Evolutionary conservation across 2,888 invertebrate species (phyloP).

Genomic region (Stenichneumon culpator): DNA sequence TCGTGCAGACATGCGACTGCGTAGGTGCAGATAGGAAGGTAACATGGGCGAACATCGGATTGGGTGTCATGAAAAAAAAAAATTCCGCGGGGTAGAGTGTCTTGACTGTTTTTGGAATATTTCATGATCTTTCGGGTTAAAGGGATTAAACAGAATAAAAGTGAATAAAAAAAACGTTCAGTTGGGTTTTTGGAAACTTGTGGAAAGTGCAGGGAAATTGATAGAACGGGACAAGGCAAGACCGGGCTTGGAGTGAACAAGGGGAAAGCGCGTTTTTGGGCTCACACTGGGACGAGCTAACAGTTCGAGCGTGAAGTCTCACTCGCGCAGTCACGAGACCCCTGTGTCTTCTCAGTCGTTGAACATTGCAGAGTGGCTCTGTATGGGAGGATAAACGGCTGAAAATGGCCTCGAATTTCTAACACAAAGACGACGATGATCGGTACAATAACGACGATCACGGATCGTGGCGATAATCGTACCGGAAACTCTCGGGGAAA

Average conservation of each 20-base stretch:
- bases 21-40: background rate
- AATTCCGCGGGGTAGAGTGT: too few species aligned
- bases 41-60: background rate
- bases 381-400: slow-evolving; percentile 56
- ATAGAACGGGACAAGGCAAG: background rate
- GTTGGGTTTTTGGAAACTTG: background rate
- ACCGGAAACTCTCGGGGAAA: slow-evolving; percentile 55
- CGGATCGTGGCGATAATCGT: slow-evolving; percentile 57
- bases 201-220: background rate
- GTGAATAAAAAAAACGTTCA: background rate
- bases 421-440: slow-evolving; percentile 61
- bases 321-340: slow-evolving; percentile 24
- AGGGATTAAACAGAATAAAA: background rate
- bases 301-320: slow-evolving; percentile 53
- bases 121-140: background rate
- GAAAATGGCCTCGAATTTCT: slow-evolving; percentile 53
- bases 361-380: background rate
- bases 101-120: too few species aligned
- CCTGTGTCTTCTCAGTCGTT: background rate
- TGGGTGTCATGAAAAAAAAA: too few species aligned
- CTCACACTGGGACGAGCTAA: slow-evolving; percentile 51
- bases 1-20: too few species aligned
- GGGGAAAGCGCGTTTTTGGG: slow-evolving; percentile 51
- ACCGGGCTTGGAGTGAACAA: background rate
- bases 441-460: slow-evolving; percentile 57